Evolutionary conservation across 2,888 invertebrate species (phyloP), one percentile per base, ranked within the genome.

Genomic region (Agelastica alni): DNA sequence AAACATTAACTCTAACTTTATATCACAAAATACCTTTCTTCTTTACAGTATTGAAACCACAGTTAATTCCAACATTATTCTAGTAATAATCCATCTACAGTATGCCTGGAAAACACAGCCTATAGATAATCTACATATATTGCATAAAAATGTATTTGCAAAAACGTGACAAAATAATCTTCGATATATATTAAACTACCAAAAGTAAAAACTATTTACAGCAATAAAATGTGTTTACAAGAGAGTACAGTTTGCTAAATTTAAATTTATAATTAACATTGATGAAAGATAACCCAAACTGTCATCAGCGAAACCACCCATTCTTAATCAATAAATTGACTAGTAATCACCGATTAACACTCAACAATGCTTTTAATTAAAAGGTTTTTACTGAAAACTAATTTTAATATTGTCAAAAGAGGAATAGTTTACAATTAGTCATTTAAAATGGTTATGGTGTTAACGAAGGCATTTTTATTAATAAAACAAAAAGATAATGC

Each of bases 51-150:
- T 9, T 34, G 14, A 34, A 34, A 34, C 12, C 12, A 31, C 5
- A 2, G 4, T 10, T 9, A 31, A 10, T 34, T 34, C 16, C 34
- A n/a, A 34, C 14, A 32, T 31, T 14, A 14, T 32, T 9, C 6
- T 12, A 12, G n/a, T n/a, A n/a, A n/a, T n/a, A n/a, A n/a, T n/a
- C 37, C 37, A 39, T 20, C 20, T 39, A 20, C 18, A 39, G 18
- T 4, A 2, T 3, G 20, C 36, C 16, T 26, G 6, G 30, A 41
- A 41, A 49, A 49, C 49, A 49, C 49, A 49, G 49, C 49, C 49
- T 41, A 32, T 32, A 39, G 37, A 20, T 39, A 49, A 41, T 42
- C 49, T 41, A 31, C 42, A 49, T 16, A 31, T 41, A 49, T 49
- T 41, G 49, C 49, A 42, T 41, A 22, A 30, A 41, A 42, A 41